A percentile compares a stretch with the other conserved stretches of the same genome.
Evolutionary conservation across 2,113 vertebrate genomes (phyloP).

Genomic region (Rafetus swinhoei): DNA sequence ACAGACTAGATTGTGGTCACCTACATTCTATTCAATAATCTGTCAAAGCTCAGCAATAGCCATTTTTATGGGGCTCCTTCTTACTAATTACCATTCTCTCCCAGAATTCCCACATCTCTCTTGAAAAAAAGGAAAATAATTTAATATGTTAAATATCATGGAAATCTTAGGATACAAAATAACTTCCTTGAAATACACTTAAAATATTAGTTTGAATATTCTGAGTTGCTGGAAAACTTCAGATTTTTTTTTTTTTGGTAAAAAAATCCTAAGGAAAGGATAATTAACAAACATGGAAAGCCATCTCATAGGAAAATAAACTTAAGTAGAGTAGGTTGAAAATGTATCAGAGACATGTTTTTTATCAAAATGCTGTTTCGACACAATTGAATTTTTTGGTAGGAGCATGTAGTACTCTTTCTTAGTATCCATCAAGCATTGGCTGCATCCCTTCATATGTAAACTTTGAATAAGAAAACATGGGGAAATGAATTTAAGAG

Average conservation of each 20-base stretch:
- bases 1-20: not conserved
- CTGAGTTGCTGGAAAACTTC: not conserved
- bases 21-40: constrained; percentile 22
- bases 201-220: not conserved
- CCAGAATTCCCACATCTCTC: not conserved
- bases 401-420: not conserved
- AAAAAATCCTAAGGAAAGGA: not conserved
- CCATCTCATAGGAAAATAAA: not conserved
- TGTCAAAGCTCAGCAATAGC: not conserved
- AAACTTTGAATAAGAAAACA: not conserved
- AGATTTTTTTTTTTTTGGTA: not conserved
- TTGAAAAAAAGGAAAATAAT: not conserved
- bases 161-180: not conserved
- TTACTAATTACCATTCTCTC: not conserved
- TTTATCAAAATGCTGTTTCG: not conserved
- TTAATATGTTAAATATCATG: not conserved
- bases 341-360: not conserved
- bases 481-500: not conserved
- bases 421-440: not conserved
- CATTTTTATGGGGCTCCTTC: not conserved
- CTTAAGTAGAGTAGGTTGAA: not conserved
- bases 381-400: not conserved
- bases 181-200: not conserved
- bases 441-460: not conserved
- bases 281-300: not conserved